phyloP scores from a whole-genome alignment of 2,797 vertebrate species.

The Danio tinwini region DNA sequence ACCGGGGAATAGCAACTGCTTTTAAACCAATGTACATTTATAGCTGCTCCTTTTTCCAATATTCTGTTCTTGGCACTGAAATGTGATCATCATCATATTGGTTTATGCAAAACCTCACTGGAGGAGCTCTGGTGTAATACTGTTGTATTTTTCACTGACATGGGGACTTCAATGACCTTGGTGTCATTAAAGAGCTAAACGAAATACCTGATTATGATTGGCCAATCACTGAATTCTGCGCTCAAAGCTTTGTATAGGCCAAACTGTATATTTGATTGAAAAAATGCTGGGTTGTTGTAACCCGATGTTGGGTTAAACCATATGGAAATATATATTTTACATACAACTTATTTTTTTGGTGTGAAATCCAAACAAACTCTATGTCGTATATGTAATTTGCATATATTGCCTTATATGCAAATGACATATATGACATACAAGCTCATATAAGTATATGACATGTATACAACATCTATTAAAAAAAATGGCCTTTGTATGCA shows the following conservation, averaged over 20 bases:
- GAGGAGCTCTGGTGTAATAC: constrained; percentile 18
- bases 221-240: background rate
- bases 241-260: background rate
- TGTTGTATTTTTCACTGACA: constrained; percentile 34
- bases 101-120: constrained; percentile 31
- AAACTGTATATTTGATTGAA: constrained; percentile 2
- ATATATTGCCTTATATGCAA: no score
- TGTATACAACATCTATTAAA: no score
- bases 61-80: constrained; percentile 44
- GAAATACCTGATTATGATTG: constrained; percentile 3
- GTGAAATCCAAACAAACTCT: no score
- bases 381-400: no score
- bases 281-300: no score
- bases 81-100: constrained; percentile 20
- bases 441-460: no score
- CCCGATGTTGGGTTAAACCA: no score
- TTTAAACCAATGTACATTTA: constrained; percentile 46
- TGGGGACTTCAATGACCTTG: background rate
- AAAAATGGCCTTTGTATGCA: no score
- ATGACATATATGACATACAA: no score
- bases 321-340: no score
- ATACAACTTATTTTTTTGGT: no score
- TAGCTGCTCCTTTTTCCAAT: constrained; percentile 42
- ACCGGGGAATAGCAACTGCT: constrained; percentile 31
- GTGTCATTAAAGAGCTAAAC: background rate